These are phyloP conservation scores for Atractosteus spatula DNA, from an alignment of 2,113 vertebrate species.

Conservation along the genomic window DNA sequence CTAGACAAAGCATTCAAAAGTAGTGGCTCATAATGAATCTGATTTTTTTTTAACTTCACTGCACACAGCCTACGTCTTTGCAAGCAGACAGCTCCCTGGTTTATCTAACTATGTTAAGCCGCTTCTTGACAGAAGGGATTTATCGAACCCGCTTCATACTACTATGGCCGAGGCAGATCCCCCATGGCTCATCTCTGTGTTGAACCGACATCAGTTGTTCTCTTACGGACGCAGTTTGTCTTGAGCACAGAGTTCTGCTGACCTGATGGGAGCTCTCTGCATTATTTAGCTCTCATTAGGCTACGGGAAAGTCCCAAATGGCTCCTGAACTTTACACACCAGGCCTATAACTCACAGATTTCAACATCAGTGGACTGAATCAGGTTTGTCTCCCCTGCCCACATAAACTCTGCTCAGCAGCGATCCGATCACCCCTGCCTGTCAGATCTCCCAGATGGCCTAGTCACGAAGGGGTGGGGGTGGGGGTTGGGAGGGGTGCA, in stretches of 20 bases:
- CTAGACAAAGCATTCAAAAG: too few species aligned
- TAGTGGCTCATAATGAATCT: too few species aligned
- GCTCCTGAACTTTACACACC: constrained; percentile 28
- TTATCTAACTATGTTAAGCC: neutral
- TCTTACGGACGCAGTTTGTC: neutral
- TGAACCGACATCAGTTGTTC: neutral
- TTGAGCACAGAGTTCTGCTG: neutral
- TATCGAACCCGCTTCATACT: neutral
- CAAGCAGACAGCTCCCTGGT: neutral
- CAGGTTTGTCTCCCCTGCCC: constrained; percentile 21
- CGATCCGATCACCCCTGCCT: constrained; percentile 41
- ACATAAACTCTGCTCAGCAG: constrained; percentile 45
- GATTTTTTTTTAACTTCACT: too few species aligned
- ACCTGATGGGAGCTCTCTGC: neutral
- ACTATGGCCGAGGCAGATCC: neutral
- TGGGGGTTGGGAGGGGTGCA: constrained; percentile 43
- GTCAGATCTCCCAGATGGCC: constrained; percentile 57
- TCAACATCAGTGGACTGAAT: constrained; percentile 20
- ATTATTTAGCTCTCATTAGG: constrained; percentile 33
- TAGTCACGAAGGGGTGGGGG: constrained; percentile 33
- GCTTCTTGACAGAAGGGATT: neutral
- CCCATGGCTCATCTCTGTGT: neutral
- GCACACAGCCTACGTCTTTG: too few species aligned
- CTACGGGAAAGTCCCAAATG: constrained; percentile 20
- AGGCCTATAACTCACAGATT: constrained; percentile 27